phyloP scores from a whole-genome alignment of 2,888 invertebrate genomes.

The Platycnemis pennipes region DNA sequence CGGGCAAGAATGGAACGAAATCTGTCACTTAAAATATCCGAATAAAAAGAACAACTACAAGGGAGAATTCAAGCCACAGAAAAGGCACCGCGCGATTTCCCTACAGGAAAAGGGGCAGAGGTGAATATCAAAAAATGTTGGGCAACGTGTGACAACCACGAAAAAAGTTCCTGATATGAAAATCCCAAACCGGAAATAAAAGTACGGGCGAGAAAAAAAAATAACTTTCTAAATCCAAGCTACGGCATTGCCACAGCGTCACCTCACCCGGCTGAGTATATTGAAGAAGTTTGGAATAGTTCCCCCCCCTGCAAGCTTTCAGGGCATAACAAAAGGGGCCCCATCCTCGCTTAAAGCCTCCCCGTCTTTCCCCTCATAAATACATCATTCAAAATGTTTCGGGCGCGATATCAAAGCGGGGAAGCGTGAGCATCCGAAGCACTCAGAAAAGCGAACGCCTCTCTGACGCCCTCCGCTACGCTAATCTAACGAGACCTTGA shows the following conservation, averaged over 20 bases:
- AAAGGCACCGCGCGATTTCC: not conserved
- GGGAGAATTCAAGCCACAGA: not conserved
- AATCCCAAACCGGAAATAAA: slow-evolving; percentile 49
- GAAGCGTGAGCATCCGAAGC: not conserved
- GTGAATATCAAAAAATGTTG: not conserved
- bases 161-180: slow-evolving; percentile 51
- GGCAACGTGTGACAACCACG: slow-evolving; percentile 31
- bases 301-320: slow-evolving; percentile 8
- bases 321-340: slow-evolving; percentile 38
- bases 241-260: slow-evolving; percentile 25
- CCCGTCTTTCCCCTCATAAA: slow-evolving; percentile 46
- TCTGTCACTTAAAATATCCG: not conserved
- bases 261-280: slow-evolving; percentile 48
- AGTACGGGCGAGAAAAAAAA: not conserved
- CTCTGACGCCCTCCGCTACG: not conserved
- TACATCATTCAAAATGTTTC: slow-evolving; percentile 46
- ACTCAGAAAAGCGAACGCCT: not conserved
- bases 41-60: not conserved
- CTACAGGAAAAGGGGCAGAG: not conserved
- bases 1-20: not conserved
- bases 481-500: slow-evolving; percentile 22
- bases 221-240: slow-evolving; percentile 16
- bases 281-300: slow-evolving; percentile 68
- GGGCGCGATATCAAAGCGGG: slow-evolving; percentile 30
- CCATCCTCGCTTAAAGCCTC: slow-evolving; percentile 37